Conservation (phyloP, 1,140 invertebrate species). For the Zaprionus gabonicus region DNA sequence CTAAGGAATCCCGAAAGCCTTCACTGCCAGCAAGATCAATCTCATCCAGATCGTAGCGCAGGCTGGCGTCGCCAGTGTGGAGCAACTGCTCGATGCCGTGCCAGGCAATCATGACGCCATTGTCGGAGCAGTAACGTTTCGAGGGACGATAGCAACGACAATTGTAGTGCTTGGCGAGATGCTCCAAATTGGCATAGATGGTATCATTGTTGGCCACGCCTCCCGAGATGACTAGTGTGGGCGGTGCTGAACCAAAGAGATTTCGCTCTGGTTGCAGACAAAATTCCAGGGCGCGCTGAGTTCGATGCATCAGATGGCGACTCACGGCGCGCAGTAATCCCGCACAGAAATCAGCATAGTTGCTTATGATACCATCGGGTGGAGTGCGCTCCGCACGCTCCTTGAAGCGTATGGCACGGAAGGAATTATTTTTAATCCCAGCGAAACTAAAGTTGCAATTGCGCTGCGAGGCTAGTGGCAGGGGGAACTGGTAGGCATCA, state of each 20-base stretch:
- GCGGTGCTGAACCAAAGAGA: conserved; percentile 85
- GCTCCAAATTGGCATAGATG: conserved; percentile 89
- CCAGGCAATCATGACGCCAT: conserved; percentile 99
- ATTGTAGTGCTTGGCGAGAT: conserved; percentile 88
- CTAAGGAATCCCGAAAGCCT: conserved; percentile 87
- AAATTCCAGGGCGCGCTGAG: conserved; percentile 93
- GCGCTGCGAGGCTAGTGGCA: conserved; percentile 86
- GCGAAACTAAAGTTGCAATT: conserved; percentile 95
- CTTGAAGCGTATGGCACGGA: conserved; percentile 85
- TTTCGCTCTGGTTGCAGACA: conserved; percentile 85
- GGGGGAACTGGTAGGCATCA: conserved; percentile 88
- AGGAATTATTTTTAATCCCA: conserved; percentile 88
- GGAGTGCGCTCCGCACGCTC: conserved; percentile 86
- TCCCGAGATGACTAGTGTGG: conserved; percentile 93
- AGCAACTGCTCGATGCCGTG: conserved; percentile 93
- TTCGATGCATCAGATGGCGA: conserved; percentile 91
- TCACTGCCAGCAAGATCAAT: conserved; percentile 85
- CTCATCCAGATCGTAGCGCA: conserved; percentile 85
- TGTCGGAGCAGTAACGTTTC: conserved; percentile 96
- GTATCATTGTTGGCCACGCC: conserved; percentile 97
- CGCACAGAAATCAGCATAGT: conserved; percentile 94
- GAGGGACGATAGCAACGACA: conserved; percentile 91
- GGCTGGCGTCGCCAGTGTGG: conserved; percentile 83
- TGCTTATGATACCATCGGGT: conserved; percentile 90
- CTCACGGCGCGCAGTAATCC: conserved; percentile 91